A percentile compares a stretch with the other conserved stretches of the same genome.
Evolutionary conservation across 2,797 vertebrate species (phyloP).

Genomic region (Setipinna tenuifilis): DNA sequence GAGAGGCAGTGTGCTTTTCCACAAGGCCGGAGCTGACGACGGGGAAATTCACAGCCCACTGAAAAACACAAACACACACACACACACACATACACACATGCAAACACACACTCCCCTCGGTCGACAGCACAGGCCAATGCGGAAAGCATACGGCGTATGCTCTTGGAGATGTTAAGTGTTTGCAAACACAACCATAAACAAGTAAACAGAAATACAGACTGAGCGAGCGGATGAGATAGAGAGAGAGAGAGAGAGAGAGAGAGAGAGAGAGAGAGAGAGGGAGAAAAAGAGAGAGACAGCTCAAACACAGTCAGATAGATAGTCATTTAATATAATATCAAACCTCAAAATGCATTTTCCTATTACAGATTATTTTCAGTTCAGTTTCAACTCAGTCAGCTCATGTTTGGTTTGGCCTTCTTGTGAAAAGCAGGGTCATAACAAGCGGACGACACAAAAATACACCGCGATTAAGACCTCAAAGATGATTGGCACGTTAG

Average conservation of each 20-base stretch:
- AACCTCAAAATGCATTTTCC: background rate
- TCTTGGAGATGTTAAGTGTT: constrained; percentile 2
- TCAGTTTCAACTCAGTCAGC: constrained; percentile 34
- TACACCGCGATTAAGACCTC: constrained; percentile 24
- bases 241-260: background rate
- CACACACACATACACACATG: background rate
- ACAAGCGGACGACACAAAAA: constrained; percentile 9
- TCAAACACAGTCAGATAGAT: background rate
- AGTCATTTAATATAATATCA: background rate
- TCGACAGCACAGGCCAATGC: constrained; percentile 63
- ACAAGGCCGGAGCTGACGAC: constrained; percentile 73
- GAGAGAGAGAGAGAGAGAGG: background rate
- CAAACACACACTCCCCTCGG: background rate
- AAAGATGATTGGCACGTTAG: constrained; percentile 9
- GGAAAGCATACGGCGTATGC: constrained; percentile 71
- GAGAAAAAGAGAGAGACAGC: background rate
- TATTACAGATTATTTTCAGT: constrained; percentile 29
- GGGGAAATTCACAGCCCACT: constrained; percentile 71
- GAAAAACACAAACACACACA: background rate
- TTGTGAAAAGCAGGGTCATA: background rate
- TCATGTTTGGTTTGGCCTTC: constrained; percentile 9
- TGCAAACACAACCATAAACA: constrained; percentile 19
- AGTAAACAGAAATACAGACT: background rate
- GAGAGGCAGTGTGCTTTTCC: constrained; percentile 73
- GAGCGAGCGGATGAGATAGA: background rate